phyloP scores from a whole-genome alignment of 2,113 vertebrate species.

The Actenoides hombroni region DNA sequence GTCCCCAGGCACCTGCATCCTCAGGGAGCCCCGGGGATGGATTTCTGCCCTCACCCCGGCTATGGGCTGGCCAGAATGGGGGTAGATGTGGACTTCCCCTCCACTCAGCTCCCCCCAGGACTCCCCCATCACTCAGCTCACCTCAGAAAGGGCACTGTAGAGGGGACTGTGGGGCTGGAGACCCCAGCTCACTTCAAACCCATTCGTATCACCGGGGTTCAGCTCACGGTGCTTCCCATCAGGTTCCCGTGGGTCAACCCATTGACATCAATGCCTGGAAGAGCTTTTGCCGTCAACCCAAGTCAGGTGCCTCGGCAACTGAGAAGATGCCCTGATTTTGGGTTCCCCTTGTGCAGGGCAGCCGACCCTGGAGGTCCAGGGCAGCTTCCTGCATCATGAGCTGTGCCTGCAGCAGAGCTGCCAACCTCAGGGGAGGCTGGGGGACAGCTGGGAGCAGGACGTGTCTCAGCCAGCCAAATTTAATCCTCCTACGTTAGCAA shows the following conservation, averaged over 20 bases:
- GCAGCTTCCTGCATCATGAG: background rate
- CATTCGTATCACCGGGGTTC: rapidly evolving
- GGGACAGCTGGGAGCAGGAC: slow-evolving; percentile 72
- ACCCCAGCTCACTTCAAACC: background rate
- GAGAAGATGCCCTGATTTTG: background rate
- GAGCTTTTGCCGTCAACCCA: background rate
- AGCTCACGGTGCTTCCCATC: background rate
- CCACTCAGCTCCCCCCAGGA: background rate
- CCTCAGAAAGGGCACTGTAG: too few species aligned
- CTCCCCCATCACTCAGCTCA: background rate
- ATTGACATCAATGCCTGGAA: background rate
- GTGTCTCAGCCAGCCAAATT: slow-evolving; percentile 72
- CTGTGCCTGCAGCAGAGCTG: slow-evolving; percentile 32
- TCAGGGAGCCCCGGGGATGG: background rate
- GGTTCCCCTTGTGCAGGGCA: background rate
- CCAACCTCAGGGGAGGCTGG: slow-evolving; percentile 64
- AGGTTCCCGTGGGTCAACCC: rapidly evolving
- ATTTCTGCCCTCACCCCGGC: background rate
- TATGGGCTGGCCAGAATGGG: background rate
- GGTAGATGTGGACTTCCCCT: background rate
- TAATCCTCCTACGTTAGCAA: slow-evolving; percentile 72
- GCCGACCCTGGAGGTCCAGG: background rate
- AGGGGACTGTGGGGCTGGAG: background rate
- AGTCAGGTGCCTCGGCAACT: rapidly evolving
- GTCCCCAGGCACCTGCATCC: background rate